Evolutionary conservation across 2,797 vertebrate species (phyloP), one percentile per base, ranked within the genome.

Genomic region (Chelmon rostratus): DNA sequence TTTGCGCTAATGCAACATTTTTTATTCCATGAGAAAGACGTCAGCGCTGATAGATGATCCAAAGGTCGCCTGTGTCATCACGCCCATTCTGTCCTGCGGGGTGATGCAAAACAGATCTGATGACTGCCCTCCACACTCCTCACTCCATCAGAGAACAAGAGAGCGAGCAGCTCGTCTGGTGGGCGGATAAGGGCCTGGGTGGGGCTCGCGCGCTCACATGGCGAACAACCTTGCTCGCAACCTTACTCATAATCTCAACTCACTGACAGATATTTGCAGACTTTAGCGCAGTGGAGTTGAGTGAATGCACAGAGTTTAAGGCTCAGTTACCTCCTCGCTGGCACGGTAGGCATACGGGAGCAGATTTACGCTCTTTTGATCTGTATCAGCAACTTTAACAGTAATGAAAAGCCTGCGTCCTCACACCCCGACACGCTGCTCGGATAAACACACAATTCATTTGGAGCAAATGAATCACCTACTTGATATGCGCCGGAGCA

Each of bases 1-100:
- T 91, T 92, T 83, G 88, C 68, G 86, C 82, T 91, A 90, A 86
- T 91, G 90, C 57, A 88, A 90, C 80, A 81, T 86, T 91, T 91
- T 87, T 90, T 85, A 89, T 88, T 80, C 85, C 44, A 33, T 11
- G 81, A 85, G 80, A 86, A 76, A 88, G 78, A 90, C 25, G 78
- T 88, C 78, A 73, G 66, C 13, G 11, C 57, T 81, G 89, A 90
- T 85, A 76, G 88, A 89, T 86, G 89, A 90, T 88, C 84, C 83
- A 92, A 91, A 93, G 92, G 92, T 92, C 87, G 31, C 35, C 47
- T 0, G 73, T 88, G 91, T 84, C 90, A 85, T 80, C 80, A 79
- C 84, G 73, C 90, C 91, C 89, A 71, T 88, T 86, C 72, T 79
- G 83, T 87, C 91, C 82, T 73, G 87, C 44, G 42, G 79, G 79